Conservation (phyloP, 2,888 invertebrate genomes). For the Caenorhabditis sp. region DNA sequence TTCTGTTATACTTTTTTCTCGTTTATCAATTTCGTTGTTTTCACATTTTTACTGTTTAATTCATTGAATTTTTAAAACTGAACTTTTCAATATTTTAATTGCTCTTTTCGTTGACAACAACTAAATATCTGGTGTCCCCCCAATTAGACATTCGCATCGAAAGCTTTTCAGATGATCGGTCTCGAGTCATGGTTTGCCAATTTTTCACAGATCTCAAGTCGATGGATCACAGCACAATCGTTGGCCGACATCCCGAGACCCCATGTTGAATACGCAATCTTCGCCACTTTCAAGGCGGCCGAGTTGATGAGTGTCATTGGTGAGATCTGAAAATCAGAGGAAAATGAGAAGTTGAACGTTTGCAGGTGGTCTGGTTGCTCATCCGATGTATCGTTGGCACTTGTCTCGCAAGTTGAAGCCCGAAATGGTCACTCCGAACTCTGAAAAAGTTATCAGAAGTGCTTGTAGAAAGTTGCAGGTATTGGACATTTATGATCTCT, state of each 20-base stretch:
- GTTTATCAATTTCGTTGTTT: slow-evolving; percentile 2
- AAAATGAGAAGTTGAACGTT: not conserved
- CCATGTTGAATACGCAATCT: slow-evolving; percentile 75
- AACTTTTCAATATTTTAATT: not conserved
- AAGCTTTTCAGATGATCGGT: slow-evolving; percentile 67
- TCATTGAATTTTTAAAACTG: not conserved
- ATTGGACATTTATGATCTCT: not conserved
- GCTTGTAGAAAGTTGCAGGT: slow-evolving; percentile 75
- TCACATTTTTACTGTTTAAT: not conserved
- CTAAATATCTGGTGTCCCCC: not conserved
- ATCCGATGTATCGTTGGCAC: slow-evolving; percentile 79
- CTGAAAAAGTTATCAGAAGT: slow-evolving; percentile 77
- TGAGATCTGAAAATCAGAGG: slow-evolving; percentile 8
- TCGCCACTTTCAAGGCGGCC: slow-evolving; percentile 75
- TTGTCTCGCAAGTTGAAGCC: slow-evolving; percentile 70
- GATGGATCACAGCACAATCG: slow-evolving; percentile 65
- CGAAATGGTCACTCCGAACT: slow-evolving; percentile 78
- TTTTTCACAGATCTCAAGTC: slow-evolving; percentile 72
- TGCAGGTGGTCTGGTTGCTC: slow-evolving; percentile 78
- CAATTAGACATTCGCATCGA: not conserved
- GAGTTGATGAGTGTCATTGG: slow-evolving; percentile 77
- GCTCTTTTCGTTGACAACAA: not conserved
- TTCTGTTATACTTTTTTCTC: slow-evolving; percentile 19
- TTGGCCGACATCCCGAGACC: slow-evolving; percentile 77
- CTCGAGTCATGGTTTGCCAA: slow-evolving; percentile 79